phyloP scores from a whole-genome alignment of 2,113 vertebrate species.

The Labeo catla region DNA sequence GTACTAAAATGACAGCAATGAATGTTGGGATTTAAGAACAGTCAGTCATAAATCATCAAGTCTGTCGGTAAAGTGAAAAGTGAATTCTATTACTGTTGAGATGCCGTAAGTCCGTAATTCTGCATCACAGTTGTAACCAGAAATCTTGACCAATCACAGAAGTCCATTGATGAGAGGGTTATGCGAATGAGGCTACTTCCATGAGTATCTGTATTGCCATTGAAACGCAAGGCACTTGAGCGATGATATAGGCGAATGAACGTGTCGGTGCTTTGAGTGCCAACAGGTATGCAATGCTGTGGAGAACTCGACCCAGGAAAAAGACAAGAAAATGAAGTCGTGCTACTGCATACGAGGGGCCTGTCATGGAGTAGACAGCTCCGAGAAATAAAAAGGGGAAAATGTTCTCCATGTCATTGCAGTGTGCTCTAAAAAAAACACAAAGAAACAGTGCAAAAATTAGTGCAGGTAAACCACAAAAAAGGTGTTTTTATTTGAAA shows the following conservation, averaged over 20 bases:
- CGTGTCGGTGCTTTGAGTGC: conserved; percentile 82
- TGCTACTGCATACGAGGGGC: conserved; percentile 79
- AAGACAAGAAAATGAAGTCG: conserved; percentile 87
- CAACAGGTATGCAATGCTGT: conserved; percentile 87
- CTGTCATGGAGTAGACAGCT: conserved; percentile 85
- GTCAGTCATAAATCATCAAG: not conserved
- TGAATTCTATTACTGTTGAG: not conserved
- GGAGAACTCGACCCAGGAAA: conserved; percentile 80
- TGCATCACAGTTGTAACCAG: not conserved
- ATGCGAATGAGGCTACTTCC: conserved; percentile 73
- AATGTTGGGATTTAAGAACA: not conserved
- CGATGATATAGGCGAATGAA: conserved; percentile 84
- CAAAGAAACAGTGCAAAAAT: not conserved
- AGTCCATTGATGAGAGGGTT: conserved; percentile 29
- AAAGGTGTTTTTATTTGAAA: no score
- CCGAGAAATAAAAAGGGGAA: conserved; percentile 94
- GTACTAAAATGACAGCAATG: not conserved
- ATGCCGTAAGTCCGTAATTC: not conserved
- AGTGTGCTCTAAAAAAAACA: conserved; percentile 81
- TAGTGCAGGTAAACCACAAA: not conserved
- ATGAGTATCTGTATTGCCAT: conserved; percentile 91
- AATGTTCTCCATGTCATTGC: conserved; percentile 94
- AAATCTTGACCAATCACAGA: conserved; percentile 3
- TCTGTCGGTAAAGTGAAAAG: not conserved
- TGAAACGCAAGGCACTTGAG: conserved; percentile 89